Base-by-base conservation (phyloP, 2,888 invertebrate genomes). In the Apeira syringaria region DNA sequence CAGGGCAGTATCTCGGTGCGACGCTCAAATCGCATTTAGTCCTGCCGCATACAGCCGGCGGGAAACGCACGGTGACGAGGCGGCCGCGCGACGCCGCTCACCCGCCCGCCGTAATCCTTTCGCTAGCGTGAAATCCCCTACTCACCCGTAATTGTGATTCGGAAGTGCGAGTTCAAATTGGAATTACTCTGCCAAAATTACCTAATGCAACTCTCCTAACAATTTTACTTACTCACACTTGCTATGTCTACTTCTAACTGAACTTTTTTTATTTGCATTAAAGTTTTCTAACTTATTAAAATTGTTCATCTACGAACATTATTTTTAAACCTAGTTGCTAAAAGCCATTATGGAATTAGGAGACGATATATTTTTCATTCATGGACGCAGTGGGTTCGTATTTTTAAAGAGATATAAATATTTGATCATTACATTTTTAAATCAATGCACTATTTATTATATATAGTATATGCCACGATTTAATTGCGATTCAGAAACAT, bases 351-450 rank as follows among this genome's bases (percentile, higher is more conserved):
- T 88, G 87, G 85, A 85, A 71, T 74, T 84, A 80, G 83, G 74
- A 39, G 81, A 84, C 57, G 83, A 82, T 71, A 70, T 76, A 66
- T 80, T 74, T 80, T 74, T 73, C 68, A 70, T 75, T 57, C 65
- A 80, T 64, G 82, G 80, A 80, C 69, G 74, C 68, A 79, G 64
- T 54, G 81, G 84, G 86, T 87, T 86, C 71, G 84, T 86, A 86
- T 80, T 55, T 20, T 37, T 26, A n/a, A 27, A 35, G 27, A 9
- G 1, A 11, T 43, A 39, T 53, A 61, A 63, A 50, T 50, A 47
- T 39, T 34, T 52, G 42, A 47, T 47, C 48, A 6, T 5, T 41
- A 8, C 25, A 32, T 24, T 24, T 24, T 24, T 9, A 8, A 8
- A 9, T 24, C 9, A 3, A 24, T 9, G 8, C 24, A 24, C 24